Evolutionary conservation across 2,888 invertebrate genomes (phyloP).

Genomic region (Alcis repandata): DNA sequence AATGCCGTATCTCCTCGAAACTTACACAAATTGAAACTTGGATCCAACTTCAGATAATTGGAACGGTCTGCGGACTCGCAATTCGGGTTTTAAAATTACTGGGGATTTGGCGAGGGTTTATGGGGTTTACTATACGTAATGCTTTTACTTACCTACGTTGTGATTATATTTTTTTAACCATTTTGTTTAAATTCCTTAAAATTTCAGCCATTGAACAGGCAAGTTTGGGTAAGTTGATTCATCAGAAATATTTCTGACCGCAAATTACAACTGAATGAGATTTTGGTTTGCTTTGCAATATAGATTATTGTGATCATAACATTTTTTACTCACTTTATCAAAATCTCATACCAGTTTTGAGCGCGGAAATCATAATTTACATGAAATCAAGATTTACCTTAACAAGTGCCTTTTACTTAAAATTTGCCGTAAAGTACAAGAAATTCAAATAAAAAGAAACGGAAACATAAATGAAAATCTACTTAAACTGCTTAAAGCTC

Average conservation of each 20-base stretch:
- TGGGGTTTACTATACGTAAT: neutral
- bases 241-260: no score
- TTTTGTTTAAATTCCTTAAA: no score
- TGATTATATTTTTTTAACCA: neutral
- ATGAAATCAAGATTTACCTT: conserved; percentile 8
- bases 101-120: conserved; percentile 1
- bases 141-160: no score
- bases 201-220: no score
- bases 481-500: conserved; percentile 63
- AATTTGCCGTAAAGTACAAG: conserved; percentile 35
- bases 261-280: no score
- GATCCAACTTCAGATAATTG: conserved; percentile 58
- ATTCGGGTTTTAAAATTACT: conserved; percentile 47
- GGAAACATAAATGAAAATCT: conserved; percentile 61
- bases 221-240: no score
- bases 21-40: conserved; percentile 70
- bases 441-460: conserved; percentile 46
- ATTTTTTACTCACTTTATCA: neutral
- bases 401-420: conserved; percentile 16
- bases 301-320: neutral
- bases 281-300: no score
- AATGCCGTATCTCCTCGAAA: conserved; percentile 58
- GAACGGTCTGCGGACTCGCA: conserved; percentile 56
- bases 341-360: neutral
- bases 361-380: neutral